Conservation (phyloP, 1,140 invertebrate species). For the Neodiprion fabricii region DNA sequence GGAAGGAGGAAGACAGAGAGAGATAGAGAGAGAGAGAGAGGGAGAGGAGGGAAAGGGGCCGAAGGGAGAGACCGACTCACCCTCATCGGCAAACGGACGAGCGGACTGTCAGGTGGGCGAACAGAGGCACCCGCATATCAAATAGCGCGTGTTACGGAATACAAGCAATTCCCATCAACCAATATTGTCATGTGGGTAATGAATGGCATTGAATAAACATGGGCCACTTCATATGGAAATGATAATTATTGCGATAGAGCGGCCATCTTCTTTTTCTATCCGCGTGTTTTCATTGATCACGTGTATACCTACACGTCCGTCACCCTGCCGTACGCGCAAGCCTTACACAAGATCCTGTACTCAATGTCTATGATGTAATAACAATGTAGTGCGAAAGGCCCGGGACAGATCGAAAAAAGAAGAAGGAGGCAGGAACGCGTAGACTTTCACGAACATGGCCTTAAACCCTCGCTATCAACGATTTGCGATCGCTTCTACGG, state of each 20-base stretch:
- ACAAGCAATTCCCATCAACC: constrained; percentile 60
- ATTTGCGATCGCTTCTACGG: no score
- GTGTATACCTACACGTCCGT: no score
- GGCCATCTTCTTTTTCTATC: not conserved
- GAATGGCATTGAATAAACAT: constrained; percentile 60
- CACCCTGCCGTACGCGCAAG: no score
- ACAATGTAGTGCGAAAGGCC: no score
- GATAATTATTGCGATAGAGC: constrained; percentile 13
- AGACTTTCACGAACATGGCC: no score
- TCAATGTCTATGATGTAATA: no score
- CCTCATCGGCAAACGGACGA: constrained; percentile 1
- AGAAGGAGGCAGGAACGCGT: no score
- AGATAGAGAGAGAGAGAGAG: constrained; percentile 19
- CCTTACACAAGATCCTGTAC: no score
- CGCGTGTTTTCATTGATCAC: no score
- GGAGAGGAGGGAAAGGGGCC: constrained; percentile 13
- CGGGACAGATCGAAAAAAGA: no score
- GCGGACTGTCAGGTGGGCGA: not conserved
- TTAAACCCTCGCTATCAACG: no score
- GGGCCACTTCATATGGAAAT: constrained; percentile 28
- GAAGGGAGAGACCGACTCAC: constrained; percentile 12
- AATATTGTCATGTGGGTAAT: constrained; percentile 62
- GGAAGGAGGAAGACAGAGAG: constrained; percentile 14
- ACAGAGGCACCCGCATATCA: constrained; percentile 51
- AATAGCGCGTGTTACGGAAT: constrained; percentile 57